These are phyloP conservation scores for Hippoglossus stenolepis DNA, from an alignment of 2,113 vertebrate genomes.

Conservation along the genomic window DNA sequence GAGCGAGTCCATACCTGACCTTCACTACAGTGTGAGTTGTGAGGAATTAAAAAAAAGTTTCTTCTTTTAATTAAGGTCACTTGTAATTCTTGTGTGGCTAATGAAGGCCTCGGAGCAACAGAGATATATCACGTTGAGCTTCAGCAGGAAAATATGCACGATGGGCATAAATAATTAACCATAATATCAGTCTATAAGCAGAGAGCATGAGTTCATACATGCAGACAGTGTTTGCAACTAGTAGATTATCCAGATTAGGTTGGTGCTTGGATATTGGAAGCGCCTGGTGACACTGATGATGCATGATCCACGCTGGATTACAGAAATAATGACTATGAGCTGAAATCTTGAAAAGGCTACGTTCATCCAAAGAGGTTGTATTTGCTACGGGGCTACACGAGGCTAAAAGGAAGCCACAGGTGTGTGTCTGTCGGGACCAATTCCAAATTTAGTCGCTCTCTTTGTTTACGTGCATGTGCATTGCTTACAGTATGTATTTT, in stretches of 20 bases:
- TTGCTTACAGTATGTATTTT: constrained; percentile 3
- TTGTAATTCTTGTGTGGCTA: constrained; percentile 32
- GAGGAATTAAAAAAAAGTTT: constrained; percentile 19
- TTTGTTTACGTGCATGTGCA: not conserved
- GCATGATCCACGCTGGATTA: constrained; percentile 47
- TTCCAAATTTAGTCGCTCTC: constrained; percentile 9
- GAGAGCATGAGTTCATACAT: not conserved
- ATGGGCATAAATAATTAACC: constrained; percentile 17
- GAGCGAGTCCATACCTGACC: constrained; percentile 28
- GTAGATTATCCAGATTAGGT: constrained; percentile 32
- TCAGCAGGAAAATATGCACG: constrained; percentile 7
- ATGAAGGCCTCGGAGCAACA: constrained; percentile 37
- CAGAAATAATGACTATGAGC: constrained; percentile 46
- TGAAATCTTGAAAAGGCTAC: constrained; percentile 38
- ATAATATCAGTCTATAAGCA: constrained; percentile 15
- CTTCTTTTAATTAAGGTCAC: constrained; percentile 52
- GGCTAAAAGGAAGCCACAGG: constrained; percentile 25
- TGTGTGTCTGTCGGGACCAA: constrained; percentile 24
- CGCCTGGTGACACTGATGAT: constrained; percentile 5
- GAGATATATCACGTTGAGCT: constrained; percentile 13
- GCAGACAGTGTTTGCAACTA: not conserved
- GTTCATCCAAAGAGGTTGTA: constrained; percentile 54
- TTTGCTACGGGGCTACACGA: constrained; percentile 32
- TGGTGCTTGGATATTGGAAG: constrained; percentile 37
- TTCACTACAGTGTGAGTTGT: constrained; percentile 31